Conservation (phyloP, 2,797 vertebrate genomes). For the Eulemur rubriventer region DNA sequence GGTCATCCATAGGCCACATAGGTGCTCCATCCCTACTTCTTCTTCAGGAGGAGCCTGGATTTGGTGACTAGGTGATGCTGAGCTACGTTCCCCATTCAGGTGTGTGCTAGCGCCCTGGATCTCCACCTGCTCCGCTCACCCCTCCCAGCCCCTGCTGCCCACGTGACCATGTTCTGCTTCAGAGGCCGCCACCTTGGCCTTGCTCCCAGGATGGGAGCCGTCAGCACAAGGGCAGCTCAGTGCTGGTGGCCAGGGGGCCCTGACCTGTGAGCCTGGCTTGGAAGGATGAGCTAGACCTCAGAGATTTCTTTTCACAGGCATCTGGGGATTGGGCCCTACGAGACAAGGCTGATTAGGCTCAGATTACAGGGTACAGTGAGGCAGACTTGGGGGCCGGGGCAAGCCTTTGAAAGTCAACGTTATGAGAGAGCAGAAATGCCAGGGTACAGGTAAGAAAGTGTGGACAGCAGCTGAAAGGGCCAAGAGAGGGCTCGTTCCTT, state of each 20-base stretch:
- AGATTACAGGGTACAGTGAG: too few species aligned
- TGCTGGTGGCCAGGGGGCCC: background rate
- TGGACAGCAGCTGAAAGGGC: background rate
- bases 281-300: background rate
- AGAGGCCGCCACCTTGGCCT: background rate
- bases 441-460: background rate
- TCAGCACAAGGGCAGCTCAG: background rate
- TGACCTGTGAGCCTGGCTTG: background rate
- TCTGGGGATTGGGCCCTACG: background rate
- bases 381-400: background rate
- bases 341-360: background rate
- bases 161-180: background rate
- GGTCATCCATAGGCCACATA: too few species aligned
- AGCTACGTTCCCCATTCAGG: background rate
- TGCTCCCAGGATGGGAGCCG: too few species aligned
- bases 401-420: background rate
- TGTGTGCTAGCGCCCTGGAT: background rate
- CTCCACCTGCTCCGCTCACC: background rate
- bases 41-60: background rate
- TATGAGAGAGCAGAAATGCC: background rate
- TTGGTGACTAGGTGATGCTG: background rate
- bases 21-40: background rate
- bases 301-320: background rate
- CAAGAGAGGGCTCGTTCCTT: background rate
- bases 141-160: background rate